phyloP scores from a whole-genome alignment of 1,140 invertebrate genomes.

The Wasmannia auropunctata region DNA sequence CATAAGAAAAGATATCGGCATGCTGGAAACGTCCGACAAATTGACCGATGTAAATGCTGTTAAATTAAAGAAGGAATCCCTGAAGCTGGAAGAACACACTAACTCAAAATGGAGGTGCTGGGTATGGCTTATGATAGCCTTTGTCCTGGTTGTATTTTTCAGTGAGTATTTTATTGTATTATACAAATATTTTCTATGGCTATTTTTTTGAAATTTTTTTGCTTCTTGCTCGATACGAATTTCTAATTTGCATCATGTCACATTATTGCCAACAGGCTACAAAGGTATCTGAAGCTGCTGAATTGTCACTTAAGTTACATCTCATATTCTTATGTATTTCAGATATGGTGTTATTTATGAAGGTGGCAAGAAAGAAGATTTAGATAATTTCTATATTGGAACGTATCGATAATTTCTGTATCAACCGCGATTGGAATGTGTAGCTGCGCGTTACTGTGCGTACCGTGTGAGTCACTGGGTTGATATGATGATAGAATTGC shows the following conservation, averaged over 20 bases:
- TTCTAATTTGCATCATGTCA: neutral
- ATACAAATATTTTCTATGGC: constrained; percentile 8
- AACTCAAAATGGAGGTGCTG: constrained; percentile 96
- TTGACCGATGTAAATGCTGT: constrained; percentile 92
- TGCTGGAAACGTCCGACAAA: constrained; percentile 90
- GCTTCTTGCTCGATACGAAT: constrained; percentile 41
- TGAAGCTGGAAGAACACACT: constrained; percentile 93
- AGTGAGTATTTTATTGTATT: constrained; percentile 86
- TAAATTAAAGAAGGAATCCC: constrained; percentile 92
- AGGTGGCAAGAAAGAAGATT: constrained; percentile 88
- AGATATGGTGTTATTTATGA: constrained; percentile 94
- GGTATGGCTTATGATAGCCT: constrained; percentile 95
- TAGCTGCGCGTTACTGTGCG: constrained; percentile 44
- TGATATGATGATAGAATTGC: constrained; percentile 67
- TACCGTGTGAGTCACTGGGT: constrained; percentile 50
- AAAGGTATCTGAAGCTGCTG: neutral
- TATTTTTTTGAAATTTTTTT: constrained; percentile 22
- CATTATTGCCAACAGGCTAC: neutral
- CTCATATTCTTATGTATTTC: constrained; percentile 76
- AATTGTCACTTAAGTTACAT: constrained; percentile 7
- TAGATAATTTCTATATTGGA: constrained; percentile 39
- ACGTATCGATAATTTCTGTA: neutral
- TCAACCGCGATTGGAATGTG: neutral
- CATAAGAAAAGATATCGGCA: constrained; percentile 93
- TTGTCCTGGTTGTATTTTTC: constrained; percentile 94